Conservation (phyloP, 2,888 invertebrate species). For the Antheraea assamensis region DNA sequence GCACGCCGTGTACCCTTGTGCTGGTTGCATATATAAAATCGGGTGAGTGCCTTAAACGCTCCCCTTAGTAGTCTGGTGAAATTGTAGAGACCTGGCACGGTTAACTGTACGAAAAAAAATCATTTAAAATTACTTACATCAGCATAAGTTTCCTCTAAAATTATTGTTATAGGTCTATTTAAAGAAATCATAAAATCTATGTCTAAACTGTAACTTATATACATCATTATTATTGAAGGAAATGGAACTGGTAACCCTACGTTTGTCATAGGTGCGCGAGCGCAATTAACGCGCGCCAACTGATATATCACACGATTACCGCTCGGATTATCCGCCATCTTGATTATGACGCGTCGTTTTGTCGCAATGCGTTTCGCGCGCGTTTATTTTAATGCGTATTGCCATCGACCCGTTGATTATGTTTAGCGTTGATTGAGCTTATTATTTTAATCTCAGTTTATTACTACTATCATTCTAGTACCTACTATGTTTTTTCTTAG, state of each 20-base stretch:
- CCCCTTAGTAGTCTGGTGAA: no score
- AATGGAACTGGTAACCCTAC: not conserved
- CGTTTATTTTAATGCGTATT: conserved; percentile 17
- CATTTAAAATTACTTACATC: not conserved
- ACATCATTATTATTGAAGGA: not conserved
- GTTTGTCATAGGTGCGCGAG: conserved; percentile 35
- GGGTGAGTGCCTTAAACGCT: no score
- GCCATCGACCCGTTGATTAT: conserved; percentile 1
- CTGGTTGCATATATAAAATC: no score
- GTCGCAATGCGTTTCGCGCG: conserved; percentile 9
- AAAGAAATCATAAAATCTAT: not conserved
- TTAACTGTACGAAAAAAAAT: no score
- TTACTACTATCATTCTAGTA: not conserved
- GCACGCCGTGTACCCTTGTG: no score
- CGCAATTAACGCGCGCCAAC: conserved; percentile 32
- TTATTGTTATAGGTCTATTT: not conserved
- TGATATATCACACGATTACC: conserved; percentile 35
- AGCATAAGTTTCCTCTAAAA: not conserved
- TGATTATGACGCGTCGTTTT: conserved; percentile 20
- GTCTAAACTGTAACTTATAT: not conserved
- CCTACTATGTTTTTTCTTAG: not conserved
- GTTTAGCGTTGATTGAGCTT: not conserved
- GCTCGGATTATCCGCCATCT: conserved; percentile 17
- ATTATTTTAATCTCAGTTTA: conserved; percentile 3
- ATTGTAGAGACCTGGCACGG: no score